A percentile compares a stretch with the other conserved stretches of the same genome.
Conservation (phyloP, 2,888 invertebrate species). For the Lycaena phlaeas region DNA sequence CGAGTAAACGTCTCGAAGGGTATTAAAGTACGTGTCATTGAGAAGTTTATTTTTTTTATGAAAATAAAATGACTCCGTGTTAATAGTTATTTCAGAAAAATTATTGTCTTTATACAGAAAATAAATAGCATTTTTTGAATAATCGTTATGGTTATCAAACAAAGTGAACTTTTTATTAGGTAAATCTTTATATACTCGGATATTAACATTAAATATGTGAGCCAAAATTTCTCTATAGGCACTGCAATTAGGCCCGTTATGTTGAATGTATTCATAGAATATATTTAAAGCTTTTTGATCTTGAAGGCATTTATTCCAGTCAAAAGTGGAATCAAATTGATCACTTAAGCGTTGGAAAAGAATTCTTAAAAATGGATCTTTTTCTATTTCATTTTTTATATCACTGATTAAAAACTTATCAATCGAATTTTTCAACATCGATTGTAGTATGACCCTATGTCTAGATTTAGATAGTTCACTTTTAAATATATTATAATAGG, state of each 20-base stretch:
- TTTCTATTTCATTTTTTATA: slow-evolving; percentile 1
- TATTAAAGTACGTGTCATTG: not conserved
- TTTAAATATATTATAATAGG: slow-evolving; percentile 5
- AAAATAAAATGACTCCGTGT: not conserved
- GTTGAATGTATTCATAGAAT: not conserved
- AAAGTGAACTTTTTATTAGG: not conserved
- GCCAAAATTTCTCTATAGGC: slow-evolving; percentile 10
- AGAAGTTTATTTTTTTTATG: not conserved
- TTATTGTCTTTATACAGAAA: not conserved
- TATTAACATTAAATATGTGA: slow-evolving; percentile 7
- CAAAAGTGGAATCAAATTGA: not conserved
- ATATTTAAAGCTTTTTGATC: not conserved
- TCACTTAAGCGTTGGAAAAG: slow-evolving; percentile 3
- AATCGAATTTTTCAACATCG: slow-evolving; percentile 3
- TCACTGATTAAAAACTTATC: slow-evolving; percentile 1
- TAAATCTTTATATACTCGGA: slow-evolving; percentile 1
- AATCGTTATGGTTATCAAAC: not conserved
- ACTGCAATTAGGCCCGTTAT: not conserved
- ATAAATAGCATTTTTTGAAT: slow-evolving; percentile 2
- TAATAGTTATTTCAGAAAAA: slow-evolving; percentile 6
- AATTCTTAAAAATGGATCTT: slow-evolving; percentile 7
- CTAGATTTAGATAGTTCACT: slow-evolving; percentile 7
- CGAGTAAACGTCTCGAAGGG: not conserved
- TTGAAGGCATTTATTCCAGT: slow-evolving; percentile 1
- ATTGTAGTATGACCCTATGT: slow-evolving; percentile 1